phyloP scores from a whole-genome alignment of 2,113 vertebrate species.

The Tetraodon nigroviridis region DNA sequence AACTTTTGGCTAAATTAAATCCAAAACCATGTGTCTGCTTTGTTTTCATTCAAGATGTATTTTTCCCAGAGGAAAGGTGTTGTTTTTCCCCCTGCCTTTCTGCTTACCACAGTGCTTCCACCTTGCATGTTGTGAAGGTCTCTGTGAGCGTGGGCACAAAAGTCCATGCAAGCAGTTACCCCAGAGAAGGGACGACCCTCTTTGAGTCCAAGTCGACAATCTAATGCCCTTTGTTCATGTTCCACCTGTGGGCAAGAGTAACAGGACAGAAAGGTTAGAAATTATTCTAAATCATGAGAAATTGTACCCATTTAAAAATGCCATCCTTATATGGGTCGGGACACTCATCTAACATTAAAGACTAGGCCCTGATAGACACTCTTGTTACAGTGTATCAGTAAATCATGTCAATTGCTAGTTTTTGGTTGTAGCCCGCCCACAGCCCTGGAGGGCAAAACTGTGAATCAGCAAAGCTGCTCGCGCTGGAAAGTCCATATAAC shows the following conservation, averaged over 20 bases:
- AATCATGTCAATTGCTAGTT: background rate
- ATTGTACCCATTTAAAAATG: background rate
- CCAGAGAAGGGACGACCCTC: conserved; percentile 96
- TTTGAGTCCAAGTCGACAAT: conserved; percentile 88
- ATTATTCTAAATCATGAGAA: background rate
- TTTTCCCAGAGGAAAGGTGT: background rate
- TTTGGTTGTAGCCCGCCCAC: background rate
- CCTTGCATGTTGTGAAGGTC: conserved; percentile 97
- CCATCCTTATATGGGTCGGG: background rate
- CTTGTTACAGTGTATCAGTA: too few relatives aligned
- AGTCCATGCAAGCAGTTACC: conserved; percentile 95
- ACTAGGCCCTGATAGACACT: too few relatives aligned
- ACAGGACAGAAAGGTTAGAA: background rate
- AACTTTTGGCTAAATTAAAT: background rate
- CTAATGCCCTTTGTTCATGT: conserved; percentile 86
- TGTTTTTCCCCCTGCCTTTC: background rate
- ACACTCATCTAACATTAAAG: too few relatives aligned
- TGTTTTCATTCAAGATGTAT: background rate
- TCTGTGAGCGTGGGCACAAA: conserved; percentile 94
- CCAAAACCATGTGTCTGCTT: background rate
- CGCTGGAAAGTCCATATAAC: too few relatives aligned
- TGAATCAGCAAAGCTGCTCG: too few relatives aligned
- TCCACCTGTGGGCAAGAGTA: conserved; percentile 78
- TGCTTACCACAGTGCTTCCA: conserved; percentile 91
- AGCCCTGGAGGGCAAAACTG: too few relatives aligned